Base-by-base conservation (phyloP, 1,140 invertebrate genomes). In the Rhopalosiphum padi region DNA sequence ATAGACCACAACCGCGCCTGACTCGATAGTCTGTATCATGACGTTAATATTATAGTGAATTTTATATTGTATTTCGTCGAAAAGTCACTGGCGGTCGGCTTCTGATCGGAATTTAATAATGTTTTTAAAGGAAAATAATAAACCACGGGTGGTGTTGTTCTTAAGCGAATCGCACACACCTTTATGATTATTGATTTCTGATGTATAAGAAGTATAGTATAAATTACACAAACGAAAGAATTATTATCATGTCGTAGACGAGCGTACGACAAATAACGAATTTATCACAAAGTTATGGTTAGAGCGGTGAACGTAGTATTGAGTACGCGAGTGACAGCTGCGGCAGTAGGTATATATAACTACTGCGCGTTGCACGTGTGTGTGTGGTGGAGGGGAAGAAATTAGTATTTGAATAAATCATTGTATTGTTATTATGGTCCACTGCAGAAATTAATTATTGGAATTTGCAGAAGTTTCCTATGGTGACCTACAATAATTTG, bases 321-420 rank as follows among this genome's bases (percentile, higher is more conserved):
- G 60, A 77, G n/a, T 77, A 77, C 60, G 60, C 60, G 15, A 77
- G 30, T 77, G 60, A 77, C 60, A 77, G 60, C 15, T 77, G 30
- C 30, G 60, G 30, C 30, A 30, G 30, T 41, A 77, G n/a, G 60
- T 23, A 60, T 60, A 60, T 60, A 60, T 35, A 18, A 51, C 1
- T 68, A n/a, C 60, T 18, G 30, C 60, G n/a, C 23, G n/a, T 77
- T n/a, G 1, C 30, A n/a, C 60, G 25, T 60, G 30, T 4, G 30
- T 4, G 30, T 30, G 30, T n/a, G 60, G n/a, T 77, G 30, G 60
- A n/a, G 60, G 60, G 60, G 60, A 77, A 15, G 60, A 9, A 77
- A 77, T n/a, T 77, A 77, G 60, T 77, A 35, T 77, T 77, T 77
- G n/a, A 11, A 77, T 77, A 77, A 77, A 77, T n/a, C 60, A 77